Base-by-base conservation (phyloP, 1,140 invertebrate species). In the Bombyx mandarina region DNA sequence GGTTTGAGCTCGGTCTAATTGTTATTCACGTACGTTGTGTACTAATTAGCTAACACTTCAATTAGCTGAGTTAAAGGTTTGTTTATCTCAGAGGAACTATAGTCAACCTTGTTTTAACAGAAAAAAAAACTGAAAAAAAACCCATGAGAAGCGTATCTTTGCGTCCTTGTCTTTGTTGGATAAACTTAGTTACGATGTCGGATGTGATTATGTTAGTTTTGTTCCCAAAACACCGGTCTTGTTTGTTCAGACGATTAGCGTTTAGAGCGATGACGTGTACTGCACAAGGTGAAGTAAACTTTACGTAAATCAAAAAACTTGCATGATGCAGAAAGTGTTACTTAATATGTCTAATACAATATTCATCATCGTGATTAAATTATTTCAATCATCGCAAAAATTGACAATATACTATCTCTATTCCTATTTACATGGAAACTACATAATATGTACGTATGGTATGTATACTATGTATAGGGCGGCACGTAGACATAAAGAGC, bases 181-280 rank as follows among this genome's bases (percentile, higher is more conserved):
- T 9, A 55, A 6, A 55, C 18, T 8, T 5, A 53, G 26, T 35
- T 47, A 12, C 8, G 22, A 35, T 35, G 26, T 35, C 45, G 22
- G 54, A 56, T 56, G 46, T 60, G 7, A 45, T 50, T 59, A 42
- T 55, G 61, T 52, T 54, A 50, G 61, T 70, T 68, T 47, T 48
- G 56, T 56, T 54, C 42, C 56, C 67, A 71, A 69, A 67, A 62
- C 65, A 65, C 61, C 57, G 18, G 65, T 55, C 26, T 53, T 79
- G 65, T 81, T 77, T 79, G 70, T 71, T 67, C 66, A 68, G 61
- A 53, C 61, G 67, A 70, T 82, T 78, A 79, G 66, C 66, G 63
- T 63, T 60, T 49, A 67, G 60, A 63, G 63, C 52, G 67, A 73
- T 82, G 77, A 82, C 76, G 77, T 60, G 66, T 61, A 58, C 54